Conservation (phyloP, 2,113 vertebrate genomes). For the Atlantisia rogersi region DNA sequence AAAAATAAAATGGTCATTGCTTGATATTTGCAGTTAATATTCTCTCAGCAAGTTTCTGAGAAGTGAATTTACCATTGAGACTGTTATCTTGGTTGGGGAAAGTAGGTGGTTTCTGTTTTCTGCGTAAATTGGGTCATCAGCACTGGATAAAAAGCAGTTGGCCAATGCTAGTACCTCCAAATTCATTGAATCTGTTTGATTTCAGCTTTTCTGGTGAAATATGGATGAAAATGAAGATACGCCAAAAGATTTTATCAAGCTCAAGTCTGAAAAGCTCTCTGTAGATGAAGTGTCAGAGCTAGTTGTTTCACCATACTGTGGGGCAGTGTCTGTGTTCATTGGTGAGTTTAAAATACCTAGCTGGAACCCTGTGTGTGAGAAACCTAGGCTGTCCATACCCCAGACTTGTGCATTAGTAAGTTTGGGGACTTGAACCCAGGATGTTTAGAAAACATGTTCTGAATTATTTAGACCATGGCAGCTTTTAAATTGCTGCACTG, state of each 20-base stretch:
- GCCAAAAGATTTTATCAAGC: conserved; percentile 79
- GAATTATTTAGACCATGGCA: neutral
- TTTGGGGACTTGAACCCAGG: neutral
- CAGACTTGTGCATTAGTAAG: neutral
- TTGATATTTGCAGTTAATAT: neutral
- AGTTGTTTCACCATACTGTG: conserved; percentile 84
- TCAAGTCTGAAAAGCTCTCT: conserved; percentile 83
- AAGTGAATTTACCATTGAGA: neutral
- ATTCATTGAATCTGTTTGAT: neutral
- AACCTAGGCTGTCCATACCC: neutral
- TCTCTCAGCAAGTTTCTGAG: neutral
- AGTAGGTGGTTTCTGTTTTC: neutral
- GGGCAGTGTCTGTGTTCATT: conserved; percentile 89
- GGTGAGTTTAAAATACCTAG: conserved; percentile 74
- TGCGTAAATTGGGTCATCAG: neutral
- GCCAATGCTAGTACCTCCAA: neutral
- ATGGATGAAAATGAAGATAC: conserved; percentile 60
- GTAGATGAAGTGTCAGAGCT: conserved; percentile 81
- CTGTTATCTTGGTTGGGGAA: neutral
- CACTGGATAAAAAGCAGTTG: neutral
- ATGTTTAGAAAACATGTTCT: neutral
- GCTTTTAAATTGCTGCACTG: neutral
- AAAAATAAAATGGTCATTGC: neutral
- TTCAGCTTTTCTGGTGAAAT: conserved; percentile 38
- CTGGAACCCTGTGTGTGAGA: neutral